Base-by-base conservation (phyloP, 1,140 invertebrate genomes). In the Drosophila lowei region DNA sequence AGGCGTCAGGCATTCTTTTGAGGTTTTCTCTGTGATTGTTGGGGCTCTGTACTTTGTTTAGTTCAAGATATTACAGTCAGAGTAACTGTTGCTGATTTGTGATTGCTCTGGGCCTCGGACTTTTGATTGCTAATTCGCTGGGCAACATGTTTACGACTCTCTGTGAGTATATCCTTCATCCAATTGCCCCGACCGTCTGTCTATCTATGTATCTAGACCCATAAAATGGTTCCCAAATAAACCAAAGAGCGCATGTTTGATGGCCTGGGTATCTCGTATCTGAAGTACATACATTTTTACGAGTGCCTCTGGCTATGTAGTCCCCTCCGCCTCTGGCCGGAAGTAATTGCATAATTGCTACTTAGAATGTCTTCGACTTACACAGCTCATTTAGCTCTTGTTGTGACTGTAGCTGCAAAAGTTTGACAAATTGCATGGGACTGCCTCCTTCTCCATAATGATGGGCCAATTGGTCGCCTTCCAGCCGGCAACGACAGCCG, bases 301-400 rank as follows among this genome's bases (percentile, higher is more conserved):
- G 54, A 48, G 55, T 28, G 4, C 11, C 6, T 11, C 21, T 38
- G 38, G 50, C 30, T 38, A 38, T 52, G 50, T 6, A 52, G 18
- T 18, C 18, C 18, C 18, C 18, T 25, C 23, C 23, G 5, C 23
- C 23, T 30, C 9, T 18, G 7, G 15, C 50, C 28, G 21, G 18
- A 16, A 44, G 41, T 71, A 71, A 60, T 52, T 71, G 66, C 67
- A 71, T 71, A 71, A 71, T 71, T 71, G 65, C 38, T 50, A 50
- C 67, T 71, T 71, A 41, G 46, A 68, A 70, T 60, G 38, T 47
- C 65, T 46, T 50, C 46, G 54, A 71, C 55, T 71, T 70, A 56
- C 53, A 71, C 66, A 71, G 67, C 67, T 71, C 66, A 71, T 71
- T 71, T 72, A 71, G 47, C 54, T 55, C 65, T 53, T 50, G 67